phyloP scores from a whole-genome alignment of 2,113 vertebrate species.

The Cyanoramphus novaezelandiae region DNA sequence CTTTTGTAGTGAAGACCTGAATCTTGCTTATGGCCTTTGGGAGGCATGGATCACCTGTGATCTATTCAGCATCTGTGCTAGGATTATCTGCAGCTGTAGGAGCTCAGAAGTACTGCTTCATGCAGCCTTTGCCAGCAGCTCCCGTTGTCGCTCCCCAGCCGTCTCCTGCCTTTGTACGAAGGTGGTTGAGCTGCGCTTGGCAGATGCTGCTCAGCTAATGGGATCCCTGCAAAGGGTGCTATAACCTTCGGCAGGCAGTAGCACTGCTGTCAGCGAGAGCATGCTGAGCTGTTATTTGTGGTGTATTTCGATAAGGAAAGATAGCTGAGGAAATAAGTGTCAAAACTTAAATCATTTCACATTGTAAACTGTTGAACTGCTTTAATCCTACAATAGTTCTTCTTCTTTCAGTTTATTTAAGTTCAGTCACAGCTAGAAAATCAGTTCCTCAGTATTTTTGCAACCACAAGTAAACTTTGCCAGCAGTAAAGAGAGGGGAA shows the following conservation, averaged over 20 bases:
- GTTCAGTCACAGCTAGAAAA: constrained; percentile 44
- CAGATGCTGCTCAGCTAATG: constrained; percentile 35
- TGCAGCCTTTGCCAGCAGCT: background rate
- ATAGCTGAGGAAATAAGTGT: constrained; percentile 60
- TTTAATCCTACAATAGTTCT: constrained; percentile 42
- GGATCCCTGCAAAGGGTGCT: constrained; percentile 24
- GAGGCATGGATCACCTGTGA: background rate
- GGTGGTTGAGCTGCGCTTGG: background rate
- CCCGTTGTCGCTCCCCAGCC: fast-evolving
- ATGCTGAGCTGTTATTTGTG: constrained; percentile 15
- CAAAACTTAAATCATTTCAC: constrained; percentile 53
- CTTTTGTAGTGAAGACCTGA: background rate
- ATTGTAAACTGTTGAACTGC: constrained; percentile 54
- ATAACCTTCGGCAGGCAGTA: constrained; percentile 5
- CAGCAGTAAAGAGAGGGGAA: constrained; percentile 20
- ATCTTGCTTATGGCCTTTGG: background rate
- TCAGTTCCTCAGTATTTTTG: background rate
- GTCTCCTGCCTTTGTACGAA: fast-evolving
- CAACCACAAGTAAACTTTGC: constrained; percentile 34
- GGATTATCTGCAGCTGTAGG: background rate
- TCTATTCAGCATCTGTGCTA: background rate
- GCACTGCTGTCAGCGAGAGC: constrained; percentile 31
- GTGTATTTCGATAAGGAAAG: constrained; percentile 4
- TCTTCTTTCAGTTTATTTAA: constrained; percentile 53
- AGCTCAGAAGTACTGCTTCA: fast-evolving